Conservation (phyloP, 1,140 invertebrate species). For the Drosophila miranda region DNA sequence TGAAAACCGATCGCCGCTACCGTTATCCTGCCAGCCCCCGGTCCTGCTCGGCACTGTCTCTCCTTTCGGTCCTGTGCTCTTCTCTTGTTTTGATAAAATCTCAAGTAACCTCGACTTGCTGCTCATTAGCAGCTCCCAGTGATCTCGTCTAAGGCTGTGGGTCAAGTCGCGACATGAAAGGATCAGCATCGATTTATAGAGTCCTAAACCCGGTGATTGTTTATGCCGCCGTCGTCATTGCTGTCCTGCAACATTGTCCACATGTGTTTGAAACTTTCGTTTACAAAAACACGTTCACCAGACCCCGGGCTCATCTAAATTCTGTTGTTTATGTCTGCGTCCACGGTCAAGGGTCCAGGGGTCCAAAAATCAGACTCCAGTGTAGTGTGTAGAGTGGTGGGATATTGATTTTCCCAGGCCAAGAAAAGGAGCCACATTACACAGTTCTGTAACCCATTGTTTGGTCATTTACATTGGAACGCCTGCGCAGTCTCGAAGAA, state of each 20-base stretch:
- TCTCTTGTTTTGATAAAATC: conserved; percentile 74
- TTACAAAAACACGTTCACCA: conserved; percentile 26
- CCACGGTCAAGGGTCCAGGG: neutral
- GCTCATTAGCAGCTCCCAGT: conserved; percentile 58
- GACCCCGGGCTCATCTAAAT: conserved; percentile 8
- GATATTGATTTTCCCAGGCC: conserved; percentile 39
- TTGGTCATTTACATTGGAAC: conserved; percentile 41
- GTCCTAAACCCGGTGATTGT: conserved; percentile 46
- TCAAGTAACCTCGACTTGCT: conserved; percentile 60
- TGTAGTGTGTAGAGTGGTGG: neutral
- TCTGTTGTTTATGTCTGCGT: conserved; percentile 35
- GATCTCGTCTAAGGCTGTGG: conserved; percentile 49
- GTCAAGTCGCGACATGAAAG: conserved; percentile 60
- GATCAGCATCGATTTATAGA: conserved; percentile 43
- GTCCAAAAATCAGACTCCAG: conserved; percentile 12
- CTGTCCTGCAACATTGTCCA: conserved; percentile 50
- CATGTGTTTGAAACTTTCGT: conserved; percentile 57
- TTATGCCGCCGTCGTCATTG: conserved; percentile 49
- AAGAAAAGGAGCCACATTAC: conserved; percentile 40
- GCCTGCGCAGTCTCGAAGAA: conserved; percentile 39
- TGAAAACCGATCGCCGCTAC: conserved; percentile 60
- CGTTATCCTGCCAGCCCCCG: conserved; percentile 36
- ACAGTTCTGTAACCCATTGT: conserved; percentile 51
- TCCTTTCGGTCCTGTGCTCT: conserved; percentile 18
- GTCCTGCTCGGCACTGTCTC: no score